Conservation (phyloP, 1,140 invertebrate species). For the Trissolcus basalis region DNA sequence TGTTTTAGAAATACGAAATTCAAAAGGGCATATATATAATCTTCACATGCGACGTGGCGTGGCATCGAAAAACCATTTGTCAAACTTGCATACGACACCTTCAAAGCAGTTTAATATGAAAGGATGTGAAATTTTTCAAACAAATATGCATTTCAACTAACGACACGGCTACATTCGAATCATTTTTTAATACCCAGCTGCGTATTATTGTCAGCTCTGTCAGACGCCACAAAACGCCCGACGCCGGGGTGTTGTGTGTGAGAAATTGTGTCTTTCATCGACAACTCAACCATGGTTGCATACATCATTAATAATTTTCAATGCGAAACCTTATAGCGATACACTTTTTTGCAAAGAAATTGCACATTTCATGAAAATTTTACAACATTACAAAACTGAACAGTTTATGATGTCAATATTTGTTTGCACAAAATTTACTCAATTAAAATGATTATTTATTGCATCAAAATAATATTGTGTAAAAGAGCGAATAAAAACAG, state of each 20-base stretch:
- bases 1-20: too few relatives aligned
- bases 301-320: constrained; percentile 51
- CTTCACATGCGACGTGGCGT: constrained; percentile 6
- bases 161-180: constrained; percentile 36
- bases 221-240: constrained; percentile 20
- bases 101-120: constrained; percentile 22
- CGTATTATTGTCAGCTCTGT: constrained; percentile 36
- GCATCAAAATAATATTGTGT: too few relatives aligned
- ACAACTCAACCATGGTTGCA: constrained; percentile 26
- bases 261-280: constrained; percentile 43
- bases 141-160: constrained; percentile 52
- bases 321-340: constrained; percentile 28
- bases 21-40: too few relatives aligned
- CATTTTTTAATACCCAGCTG: constrained; percentile 32
- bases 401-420: too few relatives aligned
- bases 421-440: too few relatives aligned
- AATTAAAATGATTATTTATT: too few relatives aligned
- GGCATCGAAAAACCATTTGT: constrained; percentile 55
- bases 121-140: constrained; percentile 49
- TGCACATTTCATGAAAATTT: too few relatives aligned
- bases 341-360: constrained; percentile 8
- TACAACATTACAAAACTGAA: too few relatives aligned
- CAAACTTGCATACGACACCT: constrained; percentile 39
- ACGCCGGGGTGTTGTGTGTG: constrained; percentile 20
- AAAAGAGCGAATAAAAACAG: too few relatives aligned